A percentile compares a stretch with the other conserved stretches of the same genome.
Evolutionary conservation across 35 echinoderm and acorn worm species (phyloP).

Genomic region (Apostichopus japonicus): DNA sequence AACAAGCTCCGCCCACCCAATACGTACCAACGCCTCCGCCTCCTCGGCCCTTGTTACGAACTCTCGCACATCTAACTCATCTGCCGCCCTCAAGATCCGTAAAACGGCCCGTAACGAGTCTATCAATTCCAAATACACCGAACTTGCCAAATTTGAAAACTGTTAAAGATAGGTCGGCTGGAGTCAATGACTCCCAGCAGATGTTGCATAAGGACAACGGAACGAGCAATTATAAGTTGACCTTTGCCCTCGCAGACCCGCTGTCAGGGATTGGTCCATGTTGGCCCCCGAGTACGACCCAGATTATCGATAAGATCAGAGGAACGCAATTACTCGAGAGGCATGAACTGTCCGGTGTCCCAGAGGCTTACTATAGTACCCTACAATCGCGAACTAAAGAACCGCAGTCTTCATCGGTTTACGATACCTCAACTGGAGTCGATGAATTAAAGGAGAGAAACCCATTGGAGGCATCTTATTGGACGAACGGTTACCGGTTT

Average conservation of each 20-base stretch:
- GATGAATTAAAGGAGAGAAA: neutral
- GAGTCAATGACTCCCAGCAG: no score
- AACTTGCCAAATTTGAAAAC: neutral
- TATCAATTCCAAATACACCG: neutral
- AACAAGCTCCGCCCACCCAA: neutral
- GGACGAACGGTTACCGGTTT: no score
- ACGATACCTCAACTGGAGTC: neutral
- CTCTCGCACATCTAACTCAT: neutral
- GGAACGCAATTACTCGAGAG: slow-evolving; percentile 82
- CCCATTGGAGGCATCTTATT: neutral
- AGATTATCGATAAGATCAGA: slow-evolving; percentile 80
- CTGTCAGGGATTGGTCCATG: slow-evolving; percentile 79
- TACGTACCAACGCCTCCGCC: neutral
- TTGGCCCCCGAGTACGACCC: slow-evolving; percentile 87
- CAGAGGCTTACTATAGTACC: slow-evolving; percentile 56
- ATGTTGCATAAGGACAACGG: neutral
- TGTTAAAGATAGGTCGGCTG: neutral
- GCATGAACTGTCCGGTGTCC: slow-evolving; percentile 61
- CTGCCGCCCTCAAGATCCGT: neutral
- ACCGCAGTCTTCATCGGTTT: neutral
- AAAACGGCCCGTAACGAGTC: neutral
- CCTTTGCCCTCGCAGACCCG: neutral
- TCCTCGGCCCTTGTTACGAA: neutral
- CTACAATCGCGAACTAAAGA: slow-evolving; percentile 13
- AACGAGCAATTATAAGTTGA: neutral